Evolutionary conservation across 2,797 vertebrate genomes (phyloP).

Genomic region (Paguma larvata): DNA sequence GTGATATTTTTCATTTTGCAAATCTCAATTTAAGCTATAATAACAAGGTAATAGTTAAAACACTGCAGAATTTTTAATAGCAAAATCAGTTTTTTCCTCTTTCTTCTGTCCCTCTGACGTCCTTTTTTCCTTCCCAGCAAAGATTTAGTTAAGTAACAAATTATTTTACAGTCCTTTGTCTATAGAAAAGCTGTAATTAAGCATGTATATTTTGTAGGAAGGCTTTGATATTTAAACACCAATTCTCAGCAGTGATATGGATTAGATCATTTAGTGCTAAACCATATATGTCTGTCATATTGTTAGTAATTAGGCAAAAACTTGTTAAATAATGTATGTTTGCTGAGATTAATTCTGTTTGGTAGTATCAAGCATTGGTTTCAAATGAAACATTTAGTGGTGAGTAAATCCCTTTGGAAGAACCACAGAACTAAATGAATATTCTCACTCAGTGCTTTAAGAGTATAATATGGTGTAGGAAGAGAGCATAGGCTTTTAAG

Average conservation of each 20-base stretch:
- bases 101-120: neutral
- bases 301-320: neutral
- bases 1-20: neutral
- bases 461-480: neutral
- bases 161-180: neutral
- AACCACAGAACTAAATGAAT: neutral
- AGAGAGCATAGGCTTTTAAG: neutral
- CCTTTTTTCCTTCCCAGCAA: neutral
- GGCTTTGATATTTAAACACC: neutral
- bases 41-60: constrained; percentile 1
- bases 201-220: neutral
- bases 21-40: neutral
- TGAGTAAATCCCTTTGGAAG: neutral
- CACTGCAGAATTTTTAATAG: neutral
- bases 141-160: neutral
- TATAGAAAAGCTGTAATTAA: constrained; percentile 17
- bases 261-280: constrained; percentile 39
- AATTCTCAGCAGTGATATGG: neutral
- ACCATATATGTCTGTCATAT: neutral
- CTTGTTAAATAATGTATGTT: constrained; percentile 11
- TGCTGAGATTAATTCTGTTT: neutral
- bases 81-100: neutral
- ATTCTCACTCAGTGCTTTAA: neutral
- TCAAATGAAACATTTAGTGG: neutral
- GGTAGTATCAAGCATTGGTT: neutral